phyloP scores from a whole-genome alignment of 35 echinoderm and acorn worm genomes.

The Amphiura filiformis region DNA sequence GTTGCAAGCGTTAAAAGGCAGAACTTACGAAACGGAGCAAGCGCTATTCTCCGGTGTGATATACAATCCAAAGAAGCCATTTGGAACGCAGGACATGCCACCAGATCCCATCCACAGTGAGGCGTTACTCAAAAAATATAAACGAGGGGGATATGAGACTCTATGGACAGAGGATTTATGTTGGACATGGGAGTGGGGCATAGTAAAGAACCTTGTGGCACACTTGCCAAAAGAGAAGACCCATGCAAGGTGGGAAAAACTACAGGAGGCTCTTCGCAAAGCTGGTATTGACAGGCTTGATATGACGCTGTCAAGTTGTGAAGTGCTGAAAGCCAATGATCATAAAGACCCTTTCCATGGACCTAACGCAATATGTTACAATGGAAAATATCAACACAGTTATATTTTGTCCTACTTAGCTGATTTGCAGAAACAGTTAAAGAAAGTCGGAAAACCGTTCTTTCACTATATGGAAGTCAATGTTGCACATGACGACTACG shows the following conservation, averaged over 20 bases:
- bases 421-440: constrained; percentile 29
- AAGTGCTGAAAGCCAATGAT: constrained; percentile 67
- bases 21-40: constrained; percentile 80
- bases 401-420: constrained; percentile 76
- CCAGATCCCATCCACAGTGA: constrained; percentile 31
- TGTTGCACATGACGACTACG: constrained; percentile 72
- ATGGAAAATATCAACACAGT: constrained; percentile 67
- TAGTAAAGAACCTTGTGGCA: constrained; percentile 69
- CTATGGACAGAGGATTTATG: constrained; percentile 81
- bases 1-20: constrained; percentile 79
- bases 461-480: constrained; percentile 69
- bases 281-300: constrained; percentile 58
- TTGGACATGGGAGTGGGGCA: constrained; percentile 86
- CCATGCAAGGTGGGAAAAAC: constrained; percentile 65
- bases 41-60: constrained; percentile 66
- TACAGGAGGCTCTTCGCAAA: constrained; percentile 35
- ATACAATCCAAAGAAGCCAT: constrained; percentile 45
- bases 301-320: constrained; percentile 70
- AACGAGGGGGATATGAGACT: constrained; percentile 63
- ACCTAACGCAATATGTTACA: constrained; percentile 67
- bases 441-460: constrained; percentile 34
- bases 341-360: constrained; percentile 80
- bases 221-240: constrained; percentile 30
- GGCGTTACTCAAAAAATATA: constrained; percentile 45
- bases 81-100: constrained; percentile 61